Conservation (phyloP, 2,888 invertebrate genomes). For the Metalampra italica region DNA sequence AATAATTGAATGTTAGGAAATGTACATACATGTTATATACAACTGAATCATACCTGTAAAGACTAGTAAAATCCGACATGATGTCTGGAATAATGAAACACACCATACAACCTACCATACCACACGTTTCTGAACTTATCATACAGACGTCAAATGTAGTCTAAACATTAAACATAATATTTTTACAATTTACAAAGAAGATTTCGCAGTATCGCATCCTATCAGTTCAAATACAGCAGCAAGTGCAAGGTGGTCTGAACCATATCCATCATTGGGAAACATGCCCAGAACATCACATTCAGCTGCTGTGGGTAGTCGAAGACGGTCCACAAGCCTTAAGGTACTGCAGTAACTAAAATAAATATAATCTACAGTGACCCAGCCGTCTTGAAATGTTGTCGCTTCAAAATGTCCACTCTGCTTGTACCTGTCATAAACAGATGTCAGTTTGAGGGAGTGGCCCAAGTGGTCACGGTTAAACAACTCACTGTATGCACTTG, state of each 20-base stretch:
- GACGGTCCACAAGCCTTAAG: constrained; percentile 79
- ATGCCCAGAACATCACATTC: constrained; percentile 75
- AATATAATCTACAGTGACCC: constrained; percentile 94
- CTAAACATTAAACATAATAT: background rate
- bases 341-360: constrained; percentile 80
- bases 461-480: constrained; percentile 81
- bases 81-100: no score
- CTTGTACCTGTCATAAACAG: constrained; percentile 81
- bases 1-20: no score
- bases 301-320: constrained; percentile 81
- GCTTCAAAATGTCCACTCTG: constrained; percentile 73
- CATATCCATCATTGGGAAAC: constrained; percentile 86
- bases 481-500: constrained; percentile 33
- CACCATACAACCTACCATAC: no score
- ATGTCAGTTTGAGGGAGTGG: constrained; percentile 83
- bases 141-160: background rate
- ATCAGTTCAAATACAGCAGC: constrained; percentile 83
- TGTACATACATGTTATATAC: no score
- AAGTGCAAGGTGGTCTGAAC: constrained; percentile 93
- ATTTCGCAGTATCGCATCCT: constrained; percentile 13
- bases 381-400: constrained; percentile 86
- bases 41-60: no score
- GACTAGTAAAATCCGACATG: no score
- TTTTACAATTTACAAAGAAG: constrained; percentile 22
- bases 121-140: no score